Base-by-base conservation (phyloP, 2,113 vertebrate species). In the Dendropsophus ebraccatus region DNA sequence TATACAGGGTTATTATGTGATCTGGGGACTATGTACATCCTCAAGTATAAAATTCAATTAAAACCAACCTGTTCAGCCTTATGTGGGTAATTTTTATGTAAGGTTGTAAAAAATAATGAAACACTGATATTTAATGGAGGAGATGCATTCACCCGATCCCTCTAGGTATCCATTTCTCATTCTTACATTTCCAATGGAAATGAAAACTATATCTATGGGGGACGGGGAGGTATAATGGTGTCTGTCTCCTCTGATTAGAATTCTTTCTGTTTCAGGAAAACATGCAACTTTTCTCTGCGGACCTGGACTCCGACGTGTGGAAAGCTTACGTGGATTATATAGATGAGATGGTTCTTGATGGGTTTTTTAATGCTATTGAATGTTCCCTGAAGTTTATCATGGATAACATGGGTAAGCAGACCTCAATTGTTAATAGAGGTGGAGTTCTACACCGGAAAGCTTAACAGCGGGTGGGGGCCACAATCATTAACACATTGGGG, bases 361-460 rank as follows among this genome's bases (percentile, higher is more conserved):
- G 98, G 2, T 97, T 99, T 90, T 97, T 95, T 89, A 93, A 88
- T 87, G 95, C 95, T 70, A 91, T 96, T 0, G 95, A 98, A 86
- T 92, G 95, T 87, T 98, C 97, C 0, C 95, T 99, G 81, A 95
- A 93, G 84, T 96, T 97, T 85, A 95, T 99, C 28, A 90, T 97
- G 88, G 96, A 98, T 77, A 98, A 96, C 88, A 98, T 95, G 67
- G 97, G 97, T 98, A 41, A n/a, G n/a, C n/a, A n/a, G n/a, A n/a
- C n/a, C n/a, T n/a, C n/a, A n/a, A n/a, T n/a, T n/a, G n/a, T n/a
- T n/a, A n/a, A n/a, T n/a, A n/a, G n/a, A n/a, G n/a, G n/a, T n/a
- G n/a, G n/a, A n/a, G n/a, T n/a, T n/a, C n/a, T n/a, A n/a, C n/a
- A n/a, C n/a, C n/a, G n/a, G n/a, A n/a, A n/a, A n/a, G n/a, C n/a